These are phyloP conservation scores for Heteromormyrus szaboi DNA, from an alignment of 2,797 vertebrate species.

Conservation along the genomic window DNA sequence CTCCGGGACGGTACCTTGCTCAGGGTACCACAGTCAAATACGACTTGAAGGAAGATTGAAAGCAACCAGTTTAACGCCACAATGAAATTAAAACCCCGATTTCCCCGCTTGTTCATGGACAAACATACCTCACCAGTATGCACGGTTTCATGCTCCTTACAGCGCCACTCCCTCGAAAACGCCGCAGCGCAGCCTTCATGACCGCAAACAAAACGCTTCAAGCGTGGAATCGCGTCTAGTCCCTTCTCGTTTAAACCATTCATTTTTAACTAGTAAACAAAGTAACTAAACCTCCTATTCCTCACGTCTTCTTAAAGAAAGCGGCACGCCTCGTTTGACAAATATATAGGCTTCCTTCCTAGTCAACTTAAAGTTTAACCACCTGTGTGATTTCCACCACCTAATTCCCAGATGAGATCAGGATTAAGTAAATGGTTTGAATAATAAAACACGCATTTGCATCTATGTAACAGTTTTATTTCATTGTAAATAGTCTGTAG, in stretches of 20 bases:
- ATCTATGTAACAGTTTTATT: neutral
- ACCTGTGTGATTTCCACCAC: neutral
- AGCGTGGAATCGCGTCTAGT: neutral
- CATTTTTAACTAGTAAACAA: conserved; percentile 35
- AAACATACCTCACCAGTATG: conserved; percentile 58
- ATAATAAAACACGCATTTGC: neutral
- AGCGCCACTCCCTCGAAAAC: conserved; percentile 52
- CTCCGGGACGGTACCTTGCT: too few relatives aligned
- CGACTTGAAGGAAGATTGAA: neutral
- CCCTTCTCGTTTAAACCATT: conserved; percentile 16
- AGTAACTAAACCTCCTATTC: neutral
- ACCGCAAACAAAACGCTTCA: conserved; percentile 45
- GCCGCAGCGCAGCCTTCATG: conserved; percentile 49
- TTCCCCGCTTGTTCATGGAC: neutral
- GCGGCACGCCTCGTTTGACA: neutral
- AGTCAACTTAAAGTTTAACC: neutral
- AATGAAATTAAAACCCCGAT: neutral
- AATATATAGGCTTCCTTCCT: neutral
- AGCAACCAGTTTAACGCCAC: neutral
- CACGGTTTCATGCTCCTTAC: conserved; percentile 53
- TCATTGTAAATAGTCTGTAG: neutral
- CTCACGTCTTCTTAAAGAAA: neutral
- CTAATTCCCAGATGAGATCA: neutral
- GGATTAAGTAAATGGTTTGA: neutral
- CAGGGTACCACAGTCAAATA: too few relatives aligned